Evolutionary conservation across 2,888 invertebrate species (phyloP).

Genomic region (Drosophila sordidula): DNA sequence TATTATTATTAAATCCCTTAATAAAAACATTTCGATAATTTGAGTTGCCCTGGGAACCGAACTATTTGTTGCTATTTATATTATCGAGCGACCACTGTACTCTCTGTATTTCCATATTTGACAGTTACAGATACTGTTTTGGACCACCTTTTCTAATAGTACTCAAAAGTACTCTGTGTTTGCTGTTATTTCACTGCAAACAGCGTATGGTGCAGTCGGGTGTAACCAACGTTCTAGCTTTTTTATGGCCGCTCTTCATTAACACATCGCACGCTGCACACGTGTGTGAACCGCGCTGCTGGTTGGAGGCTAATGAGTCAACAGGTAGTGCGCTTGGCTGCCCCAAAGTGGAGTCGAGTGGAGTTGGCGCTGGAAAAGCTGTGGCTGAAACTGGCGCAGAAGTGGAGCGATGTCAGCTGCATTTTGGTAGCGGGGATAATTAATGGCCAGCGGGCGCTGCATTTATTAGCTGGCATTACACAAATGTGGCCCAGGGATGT

Average conservation of each 20-base stretch:
- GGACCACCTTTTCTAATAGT: too few relatives aligned
- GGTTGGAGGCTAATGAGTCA: constrained; percentile 63
- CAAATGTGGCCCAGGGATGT: constrained; percentile 55
- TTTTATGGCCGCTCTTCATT: constrained; percentile 54
- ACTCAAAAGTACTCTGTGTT: too few relatives aligned
- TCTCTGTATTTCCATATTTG: too few relatives aligned
- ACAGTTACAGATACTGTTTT: too few relatives aligned
- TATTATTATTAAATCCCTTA: too few relatives aligned
- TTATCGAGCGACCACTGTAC: too few relatives aligned
- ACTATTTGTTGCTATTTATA: too few relatives aligned
- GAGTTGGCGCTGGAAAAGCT: constrained; percentile 14
- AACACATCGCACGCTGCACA: constrained; percentile 52
- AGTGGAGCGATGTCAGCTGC: constrained; percentile 1
- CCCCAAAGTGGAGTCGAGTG: constrained; percentile 27
- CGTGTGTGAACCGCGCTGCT: constrained; percentile 20
- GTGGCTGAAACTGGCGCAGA: constrained; percentile 4
- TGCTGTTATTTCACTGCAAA: background rate
- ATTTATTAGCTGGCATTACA: constrained; percentile 60
- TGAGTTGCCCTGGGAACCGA: too few relatives aligned
- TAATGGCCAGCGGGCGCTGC: constrained; percentile 60
- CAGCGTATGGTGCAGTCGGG: background rate
- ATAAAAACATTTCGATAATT: too few relatives aligned
- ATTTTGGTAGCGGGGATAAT: constrained; percentile 21
- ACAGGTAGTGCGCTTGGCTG: constrained; percentile 79
- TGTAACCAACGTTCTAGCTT: background rate